Evolutionary conservation across 2,888 invertebrate species (phyloP).

Genomic region (Brachynemurus nebulosus): DNA sequence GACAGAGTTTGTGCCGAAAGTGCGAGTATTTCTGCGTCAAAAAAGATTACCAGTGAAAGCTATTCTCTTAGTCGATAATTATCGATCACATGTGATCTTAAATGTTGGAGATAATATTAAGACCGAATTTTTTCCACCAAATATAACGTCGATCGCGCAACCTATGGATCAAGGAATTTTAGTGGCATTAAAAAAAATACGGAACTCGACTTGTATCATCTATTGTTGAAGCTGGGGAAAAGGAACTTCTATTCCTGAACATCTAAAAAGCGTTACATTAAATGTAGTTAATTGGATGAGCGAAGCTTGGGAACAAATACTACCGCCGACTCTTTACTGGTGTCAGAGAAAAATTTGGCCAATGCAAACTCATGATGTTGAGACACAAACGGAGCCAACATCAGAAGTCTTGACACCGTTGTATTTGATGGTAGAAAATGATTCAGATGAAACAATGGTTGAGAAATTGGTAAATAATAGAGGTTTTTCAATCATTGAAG

Average conservation of each 20-base stretch:
- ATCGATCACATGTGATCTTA: no score
- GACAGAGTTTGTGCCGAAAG: no score
- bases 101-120: background rate
- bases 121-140: background rate
- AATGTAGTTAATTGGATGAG: background rate
- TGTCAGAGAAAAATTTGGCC: no score
- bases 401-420: no score
- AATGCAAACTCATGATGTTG: background rate
- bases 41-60: no score
- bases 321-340: background rate
- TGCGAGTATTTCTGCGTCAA: no score
- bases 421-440: no score
- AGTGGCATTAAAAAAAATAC: background rate
- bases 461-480: background rate
- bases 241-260: no score
- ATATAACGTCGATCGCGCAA: background rate
- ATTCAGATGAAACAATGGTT: background rate
- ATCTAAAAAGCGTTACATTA: background rate
- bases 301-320: no score
- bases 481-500: no score
- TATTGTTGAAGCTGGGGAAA: no score
- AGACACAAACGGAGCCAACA: background rate
- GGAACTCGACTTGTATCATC: background rate
- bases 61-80: no score
- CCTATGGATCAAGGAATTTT: background rate